Base-by-base conservation (phyloP, 2,888 invertebrate species). In the Fabriciana adippe region DNA sequence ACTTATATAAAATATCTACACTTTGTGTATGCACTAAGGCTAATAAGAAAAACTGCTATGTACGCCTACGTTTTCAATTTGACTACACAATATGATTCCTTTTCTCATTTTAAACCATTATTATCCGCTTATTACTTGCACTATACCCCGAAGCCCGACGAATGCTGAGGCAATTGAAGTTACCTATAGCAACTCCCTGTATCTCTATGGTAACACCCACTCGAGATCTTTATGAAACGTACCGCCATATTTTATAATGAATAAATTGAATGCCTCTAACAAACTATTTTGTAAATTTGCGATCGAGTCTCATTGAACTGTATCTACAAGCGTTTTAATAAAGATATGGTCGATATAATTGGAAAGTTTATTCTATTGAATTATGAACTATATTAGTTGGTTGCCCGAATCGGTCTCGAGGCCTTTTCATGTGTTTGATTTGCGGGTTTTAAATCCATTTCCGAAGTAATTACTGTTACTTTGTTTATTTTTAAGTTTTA, bases 141-240 rank as follows among this genome's bases (percentile, higher is more conserved):
- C 77, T 78, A 77, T 56, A 69, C 67, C 21, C 50, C 35, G 78
- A 78, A 78, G 74, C 78, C 75, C 74, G 76, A 57, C 74, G 81
- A 82, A 82, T 85, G 80, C 84, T 86, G 78, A 81, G 85, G 87
- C 84, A 88, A 88, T 89, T 76, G 78, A 74, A 76, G 78, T 88
- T 82, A 80, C 89, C 87, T 83, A 87, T 89, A 81, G 89, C 89
- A 90, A 90, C 89, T 77, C 82, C 80, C 73, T 73, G 65, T 41
- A 41, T 41, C 35, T 70, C 75, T 69, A 75, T 75, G 74, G 75
- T 26, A 69, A 75, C 82, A 78, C 77, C 81, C 81, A 76, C 82
- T 82, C 77, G 77, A 83, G 79, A 82, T 83, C 86, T 86, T 86
- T 85, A 85, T 87, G 84, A 86, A 81, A 80, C 80, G 77, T 75